Evolutionary conservation across 2,888 invertebrate genomes (phyloP).

Genomic region (Poecilobothrus nobilitatus): DNA sequence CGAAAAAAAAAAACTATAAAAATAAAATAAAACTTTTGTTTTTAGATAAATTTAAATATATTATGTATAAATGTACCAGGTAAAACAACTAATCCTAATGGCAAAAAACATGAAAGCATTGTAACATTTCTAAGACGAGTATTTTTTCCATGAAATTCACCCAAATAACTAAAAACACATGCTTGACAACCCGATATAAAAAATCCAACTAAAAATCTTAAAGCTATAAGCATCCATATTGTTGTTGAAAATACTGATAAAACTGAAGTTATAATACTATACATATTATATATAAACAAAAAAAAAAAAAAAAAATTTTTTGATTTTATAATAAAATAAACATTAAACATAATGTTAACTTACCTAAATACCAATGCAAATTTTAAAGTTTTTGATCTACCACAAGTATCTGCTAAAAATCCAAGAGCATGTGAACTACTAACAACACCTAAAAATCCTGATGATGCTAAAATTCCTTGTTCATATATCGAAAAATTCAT

Average conservation of each 20-base stretch:
- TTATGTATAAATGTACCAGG: no score
- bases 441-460: slow-evolving; percentile 60
- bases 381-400: slow-evolving; percentile 54
- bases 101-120: slow-evolving; percentile 50
- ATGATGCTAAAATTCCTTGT: slow-evolving; percentile 56
- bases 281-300: no score
- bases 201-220: slow-evolving; percentile 59
- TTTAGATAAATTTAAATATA: slow-evolving; percentile 20
- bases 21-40: not conserved
- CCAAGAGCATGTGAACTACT: slow-evolving; percentile 74
- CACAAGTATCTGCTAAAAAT: slow-evolving; percentile 63
- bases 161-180: slow-evolving; percentile 52
- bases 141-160: slow-evolving; percentile 50
- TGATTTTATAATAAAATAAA: not conserved
- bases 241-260: slow-evolving; percentile 54
- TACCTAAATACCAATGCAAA: slow-evolving; percentile 42
- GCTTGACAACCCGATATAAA: slow-evolving; percentile 47
- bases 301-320: not conserved
- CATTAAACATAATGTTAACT: not conserved
- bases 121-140: slow-evolving; percentile 49
- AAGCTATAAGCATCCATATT: slow-evolving; percentile 50
- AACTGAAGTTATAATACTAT: slow-evolving; percentile 48
- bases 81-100: slow-evolving; percentile 49
- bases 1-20: not conserved
- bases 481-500: slow-evolving; percentile 51